A percentile compares a stretch with the other conserved stretches of the same genome.
These are phyloP conservation scores for Epinephelus fuscoguttatus DNA, from an alignment of 2,113 vertebrate genomes.

Conservation along the genomic window DNA sequence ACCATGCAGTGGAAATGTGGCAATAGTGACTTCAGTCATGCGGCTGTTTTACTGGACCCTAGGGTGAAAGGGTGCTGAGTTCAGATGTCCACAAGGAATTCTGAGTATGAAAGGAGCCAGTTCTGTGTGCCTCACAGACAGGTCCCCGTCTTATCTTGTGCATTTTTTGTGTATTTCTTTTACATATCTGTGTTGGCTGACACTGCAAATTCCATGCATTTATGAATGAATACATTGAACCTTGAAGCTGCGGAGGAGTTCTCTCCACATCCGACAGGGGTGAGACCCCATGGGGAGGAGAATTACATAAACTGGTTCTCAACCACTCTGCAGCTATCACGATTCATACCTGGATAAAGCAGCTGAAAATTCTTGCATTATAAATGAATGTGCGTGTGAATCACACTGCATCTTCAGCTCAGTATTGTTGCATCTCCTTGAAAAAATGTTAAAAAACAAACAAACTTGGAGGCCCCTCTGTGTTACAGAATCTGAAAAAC, in stretches of 20 bases:
- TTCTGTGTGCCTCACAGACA: not conserved
- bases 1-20: no score
- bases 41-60: conserved; percentile 4
- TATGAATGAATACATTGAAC: conserved; percentile 13
- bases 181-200: not conserved
- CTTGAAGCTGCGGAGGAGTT: conserved; percentile 18
- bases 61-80: not conserved
- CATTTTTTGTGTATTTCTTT: not conserved
- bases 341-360: conserved; percentile 3
- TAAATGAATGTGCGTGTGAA: not conserved
- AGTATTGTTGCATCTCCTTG: not conserved
- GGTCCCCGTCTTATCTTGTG: not conserved
- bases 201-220: not conserved
- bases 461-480: not conserved
- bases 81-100: conserved; percentile 5
- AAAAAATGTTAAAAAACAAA: not conserved
- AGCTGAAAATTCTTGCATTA: conserved; percentile 10
- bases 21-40: not conserved
- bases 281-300: not conserved
- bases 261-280: not conserved
- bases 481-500: not conserved
- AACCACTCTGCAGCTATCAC: not conserved
- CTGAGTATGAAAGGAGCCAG: not conserved
- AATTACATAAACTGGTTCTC: conserved; percentile 14
- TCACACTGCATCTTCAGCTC: not conserved